Conservation (phyloP, 2,888 invertebrate genomes). For the Amiota mariae region DNA sequence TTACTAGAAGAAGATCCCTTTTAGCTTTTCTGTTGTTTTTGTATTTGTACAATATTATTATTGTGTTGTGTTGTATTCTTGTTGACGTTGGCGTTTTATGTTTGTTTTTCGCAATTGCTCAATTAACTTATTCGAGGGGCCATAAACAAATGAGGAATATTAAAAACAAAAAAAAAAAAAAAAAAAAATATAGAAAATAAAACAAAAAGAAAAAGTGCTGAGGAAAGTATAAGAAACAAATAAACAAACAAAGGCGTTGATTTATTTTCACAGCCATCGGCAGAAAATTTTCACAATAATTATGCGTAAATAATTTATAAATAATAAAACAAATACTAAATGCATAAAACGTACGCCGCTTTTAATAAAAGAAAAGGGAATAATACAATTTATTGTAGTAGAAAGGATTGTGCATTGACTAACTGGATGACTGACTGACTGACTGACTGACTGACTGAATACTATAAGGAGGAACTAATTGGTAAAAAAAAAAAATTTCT, state of each 20-base stretch:
- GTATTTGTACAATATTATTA: background rate
- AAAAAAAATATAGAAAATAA: too few relatives aligned
- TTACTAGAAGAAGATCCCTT: conserved; percentile 29
- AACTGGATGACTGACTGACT: background rate
- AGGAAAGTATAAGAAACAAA: conserved; percentile 7
- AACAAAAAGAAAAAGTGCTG: conserved; percentile 12
- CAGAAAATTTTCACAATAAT: conserved; percentile 40
- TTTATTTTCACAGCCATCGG: conserved; percentile 36
- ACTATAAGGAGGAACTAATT: conserved; percentile 11
- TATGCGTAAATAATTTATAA: conserved; percentile 50
- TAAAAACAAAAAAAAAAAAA: conserved; percentile 43
- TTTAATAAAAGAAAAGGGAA: background rate
- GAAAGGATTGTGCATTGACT: background rate
- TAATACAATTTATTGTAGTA: background rate
- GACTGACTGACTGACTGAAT: too few relatives aligned
- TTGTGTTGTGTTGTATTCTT: background rate
- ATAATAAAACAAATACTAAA: conserved; percentile 30
- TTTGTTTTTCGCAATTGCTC: conserved; percentile 58
- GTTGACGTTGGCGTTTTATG: conserved; percentile 40
- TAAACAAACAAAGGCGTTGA: conserved; percentile 31
- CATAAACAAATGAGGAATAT: conserved; percentile 38
- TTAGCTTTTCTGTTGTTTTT: conserved; percentile 42
- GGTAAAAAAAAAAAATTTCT: background rate
- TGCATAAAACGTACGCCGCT: background rate
- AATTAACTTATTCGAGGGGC: conserved; percentile 56